Evolutionary conservation across 2,113 vertebrate genomes (phyloP).

Genomic region (Naja naja): DNA sequence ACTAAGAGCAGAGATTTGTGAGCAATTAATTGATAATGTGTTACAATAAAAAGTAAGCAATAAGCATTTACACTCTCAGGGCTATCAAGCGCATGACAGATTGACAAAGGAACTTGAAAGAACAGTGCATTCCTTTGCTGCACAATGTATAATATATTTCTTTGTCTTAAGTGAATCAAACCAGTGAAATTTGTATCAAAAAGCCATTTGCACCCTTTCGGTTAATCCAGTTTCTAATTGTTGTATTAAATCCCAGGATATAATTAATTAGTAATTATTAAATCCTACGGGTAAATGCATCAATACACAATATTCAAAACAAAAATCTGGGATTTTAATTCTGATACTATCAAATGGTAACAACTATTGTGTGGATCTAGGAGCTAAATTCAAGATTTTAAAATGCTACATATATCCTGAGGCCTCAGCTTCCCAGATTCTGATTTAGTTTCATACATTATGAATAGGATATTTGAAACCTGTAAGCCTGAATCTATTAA

Average conservation of each 20-base stretch:
- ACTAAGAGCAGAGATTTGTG: constrained; percentile 45
- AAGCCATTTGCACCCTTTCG: constrained; percentile 53
- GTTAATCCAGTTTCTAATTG: constrained; percentile 60
- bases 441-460: background rate
- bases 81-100: constrained; percentile 9
- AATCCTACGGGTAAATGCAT: background rate
- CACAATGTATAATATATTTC: constrained; percentile 25
- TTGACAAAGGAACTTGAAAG: constrained; percentile 18
- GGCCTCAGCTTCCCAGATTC: background rate
- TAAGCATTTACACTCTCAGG: constrained; percentile 39
- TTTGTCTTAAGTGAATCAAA: constrained; percentile 49
- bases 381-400: background rate
- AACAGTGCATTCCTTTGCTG: constrained; percentile 20
- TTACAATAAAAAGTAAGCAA: constrained; percentile 58
- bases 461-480: background rate
- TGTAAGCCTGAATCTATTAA: background rate
- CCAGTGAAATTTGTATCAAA: constrained; percentile 55
- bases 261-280: background rate
- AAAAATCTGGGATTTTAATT: constrained; percentile 15
- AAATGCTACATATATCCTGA: background rate
- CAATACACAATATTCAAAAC: background rate
- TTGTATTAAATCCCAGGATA: constrained; percentile 38
- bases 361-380: background rate
- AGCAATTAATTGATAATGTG: constrained; percentile 68
- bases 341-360: constrained; percentile 23